phyloP scores from a whole-genome alignment of 2,888 invertebrate species.

The Meta bourneti region DNA sequence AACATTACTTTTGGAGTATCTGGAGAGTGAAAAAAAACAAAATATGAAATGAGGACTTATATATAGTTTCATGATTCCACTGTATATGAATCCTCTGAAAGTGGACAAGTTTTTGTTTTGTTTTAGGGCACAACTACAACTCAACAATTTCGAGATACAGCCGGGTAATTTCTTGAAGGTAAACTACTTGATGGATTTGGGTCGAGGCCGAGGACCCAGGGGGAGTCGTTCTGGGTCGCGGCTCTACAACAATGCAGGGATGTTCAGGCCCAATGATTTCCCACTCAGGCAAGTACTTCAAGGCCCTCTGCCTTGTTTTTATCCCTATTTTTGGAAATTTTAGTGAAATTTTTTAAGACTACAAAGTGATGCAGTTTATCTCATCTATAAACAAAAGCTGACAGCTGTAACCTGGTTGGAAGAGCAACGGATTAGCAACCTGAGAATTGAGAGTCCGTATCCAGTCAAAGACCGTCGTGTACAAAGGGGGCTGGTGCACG shows the following conservation, averaged over 20 bases:
- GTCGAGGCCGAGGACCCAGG: conserved; percentile 79
- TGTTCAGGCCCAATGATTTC: conserved; percentile 72
- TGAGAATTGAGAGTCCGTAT: no score
- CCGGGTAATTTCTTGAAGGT: conserved; percentile 89
- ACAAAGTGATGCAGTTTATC: background rate
- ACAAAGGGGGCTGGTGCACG: no score
- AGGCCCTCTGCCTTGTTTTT: no score
- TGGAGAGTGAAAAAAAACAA: no score
- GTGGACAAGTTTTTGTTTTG: background rate
- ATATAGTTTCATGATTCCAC: no score
- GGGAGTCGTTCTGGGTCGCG: conserved; percentile 82
- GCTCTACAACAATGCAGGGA: conserved; percentile 68
- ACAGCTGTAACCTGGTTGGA: no score
- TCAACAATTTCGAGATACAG: conserved; percentile 93
- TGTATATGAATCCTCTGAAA: background rate
- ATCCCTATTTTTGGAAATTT: no score
- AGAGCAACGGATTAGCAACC: no score
- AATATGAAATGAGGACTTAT: no score
- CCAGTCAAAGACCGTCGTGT: no score
- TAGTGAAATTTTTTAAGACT: background rate
- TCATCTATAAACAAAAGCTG: no score
- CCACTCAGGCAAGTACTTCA: conserved; percentile 66
- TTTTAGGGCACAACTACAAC: conserved; percentile 83
- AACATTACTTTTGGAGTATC: no score
- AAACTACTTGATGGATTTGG: conserved; percentile 84